Evolutionary conservation across 2,113 vertebrate species (phyloP), one percentile per base, ranked within the genome.

Genomic region (Stictonetta naevosa): DNA sequence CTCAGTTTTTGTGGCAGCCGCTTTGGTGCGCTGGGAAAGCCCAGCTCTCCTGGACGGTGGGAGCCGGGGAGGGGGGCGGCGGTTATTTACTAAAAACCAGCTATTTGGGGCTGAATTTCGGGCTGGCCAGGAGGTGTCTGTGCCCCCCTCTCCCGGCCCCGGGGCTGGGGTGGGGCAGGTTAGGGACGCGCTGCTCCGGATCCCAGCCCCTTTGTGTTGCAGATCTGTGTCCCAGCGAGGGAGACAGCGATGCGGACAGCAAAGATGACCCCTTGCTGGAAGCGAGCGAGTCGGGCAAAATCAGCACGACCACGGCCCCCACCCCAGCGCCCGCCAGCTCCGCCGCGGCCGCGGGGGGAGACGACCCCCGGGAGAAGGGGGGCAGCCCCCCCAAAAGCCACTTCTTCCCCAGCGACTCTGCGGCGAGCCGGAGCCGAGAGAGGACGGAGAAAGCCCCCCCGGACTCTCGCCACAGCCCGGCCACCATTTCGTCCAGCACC

Each of bases 181-280:
- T 76, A 5, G 75, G 78, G 92, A 52, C 14, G 18, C 6, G 71
- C 62, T 4, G 74, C 0, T 36, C 68, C 36, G 13, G 75, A 76
- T 77, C 50, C 71, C 71, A 92, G 53, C 85, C 33, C 83, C 73
- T 91, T 91, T 78, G 83, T 66, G 6, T 63, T 93, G 21, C 91
- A 99, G 99, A 99, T 96, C 98, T 98, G 93, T 99, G 99, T 17
- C 98, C 99, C 97, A 99, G 99, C 88, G 99, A 99, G 19, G 99
- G 98, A 8, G 99, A 99, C 83, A 99, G 99, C 92, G 99, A 99
- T 34, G 98, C 99, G 0, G 99, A 99, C 83, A 99, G 99, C 82
- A 99, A 99, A 96, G 99, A 99, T 42, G 99, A 97, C 12, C 98
- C 98, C 75, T 85, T 97, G 81, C 98, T 98, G 13, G 99, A 99